Conservation (phyloP, 2,113 vertebrate genomes). For the Aplodontia rufa region DNA sequence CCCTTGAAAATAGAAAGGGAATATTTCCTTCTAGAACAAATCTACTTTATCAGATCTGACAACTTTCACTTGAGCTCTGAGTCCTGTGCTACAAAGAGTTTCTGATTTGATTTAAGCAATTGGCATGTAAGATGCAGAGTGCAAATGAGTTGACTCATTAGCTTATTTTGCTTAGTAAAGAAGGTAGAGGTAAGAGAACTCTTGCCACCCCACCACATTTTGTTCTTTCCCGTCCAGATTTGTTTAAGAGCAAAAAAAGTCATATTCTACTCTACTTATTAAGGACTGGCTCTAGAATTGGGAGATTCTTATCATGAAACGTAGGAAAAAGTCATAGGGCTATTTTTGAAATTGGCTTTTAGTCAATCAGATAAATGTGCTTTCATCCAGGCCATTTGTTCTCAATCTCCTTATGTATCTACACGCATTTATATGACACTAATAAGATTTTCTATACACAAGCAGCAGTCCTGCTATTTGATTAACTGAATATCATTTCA, state of each 20-base stretch:
- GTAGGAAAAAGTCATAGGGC: background rate
- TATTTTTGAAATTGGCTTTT: constrained; percentile 17
- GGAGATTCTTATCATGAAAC: background rate
- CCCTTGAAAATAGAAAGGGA: constrained; percentile 78
- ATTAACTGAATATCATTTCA: constrained; percentile 65
- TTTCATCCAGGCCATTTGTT: background rate
- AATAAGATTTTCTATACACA: constrained; percentile 56
- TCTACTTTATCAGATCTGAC: constrained; percentile 81
- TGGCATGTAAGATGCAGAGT: constrained; percentile 42
- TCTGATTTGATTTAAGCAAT: constrained; percentile 76
- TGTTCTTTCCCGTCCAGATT: constrained; percentile 40
- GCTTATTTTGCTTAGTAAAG: constrained; percentile 62
- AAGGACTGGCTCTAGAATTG: background rate
- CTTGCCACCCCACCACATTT: background rate
- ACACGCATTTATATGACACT: constrained; percentile 41
- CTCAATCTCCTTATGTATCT: constrained; percentile 69
- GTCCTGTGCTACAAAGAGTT: constrained; percentile 66
- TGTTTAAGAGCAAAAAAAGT: constrained; percentile 9
- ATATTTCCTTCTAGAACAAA: constrained; percentile 75
- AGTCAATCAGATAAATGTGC: background rate
- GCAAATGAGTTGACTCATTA: constrained; percentile 70
- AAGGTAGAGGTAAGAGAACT: background rate
- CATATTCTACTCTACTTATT: background rate
- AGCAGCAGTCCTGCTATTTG: constrained; percentile 32
- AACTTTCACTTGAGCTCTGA: constrained; percentile 75